Evolutionary conservation across 2,888 invertebrate species (phyloP), one percentile per base, ranked within the genome.

Genomic region (Automeris io): DNA sequence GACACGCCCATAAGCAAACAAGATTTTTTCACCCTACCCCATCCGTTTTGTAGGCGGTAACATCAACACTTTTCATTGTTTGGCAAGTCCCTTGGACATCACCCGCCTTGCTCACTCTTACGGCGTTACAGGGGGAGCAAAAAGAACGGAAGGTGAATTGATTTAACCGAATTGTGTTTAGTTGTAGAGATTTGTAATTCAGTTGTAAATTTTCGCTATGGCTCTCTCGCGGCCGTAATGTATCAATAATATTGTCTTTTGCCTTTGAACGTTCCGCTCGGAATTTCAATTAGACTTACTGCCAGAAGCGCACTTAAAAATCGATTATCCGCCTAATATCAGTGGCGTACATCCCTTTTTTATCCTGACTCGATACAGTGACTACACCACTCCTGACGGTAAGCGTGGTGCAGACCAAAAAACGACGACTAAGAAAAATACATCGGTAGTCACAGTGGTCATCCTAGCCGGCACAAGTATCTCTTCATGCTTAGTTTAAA

Each of bases 261-360:
- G 66, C 72, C 76, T 72, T 73, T 69, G 61, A 54, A 46, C 61
- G 61, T 51, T 55, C 57, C 49, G 61, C 66, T 64, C 70, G 64
- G 82, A 83, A 82, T 80, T 81, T 77, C 82, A 82, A 85, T 85
- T 86, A 76, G 73, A 76, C 55, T 74, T 81, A 77, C 80, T 76
- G 23, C 32, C 53, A 57, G 54, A 49, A 61, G 71, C 79, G 70
- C 78, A 74, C 50, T 66, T 73, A 70, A 67, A 79, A 75, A 78
- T 75, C 77, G 75, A 77, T 77, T 71, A 70, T 75, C 61, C 59
- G 59, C 41, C 42, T 46, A 44, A 49, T 42, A 40, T 44, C 50
- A 57, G 43, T 40, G 56, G 49, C n/a, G n/a, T n/a, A n/a, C n/a
- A n/a, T n/a, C n/a, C n/a, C n/a, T n/a, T n/a, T n/a, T n/a, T n/a